Conservation (phyloP, 2,888 invertebrate species). For the Acleris literana region DNA sequence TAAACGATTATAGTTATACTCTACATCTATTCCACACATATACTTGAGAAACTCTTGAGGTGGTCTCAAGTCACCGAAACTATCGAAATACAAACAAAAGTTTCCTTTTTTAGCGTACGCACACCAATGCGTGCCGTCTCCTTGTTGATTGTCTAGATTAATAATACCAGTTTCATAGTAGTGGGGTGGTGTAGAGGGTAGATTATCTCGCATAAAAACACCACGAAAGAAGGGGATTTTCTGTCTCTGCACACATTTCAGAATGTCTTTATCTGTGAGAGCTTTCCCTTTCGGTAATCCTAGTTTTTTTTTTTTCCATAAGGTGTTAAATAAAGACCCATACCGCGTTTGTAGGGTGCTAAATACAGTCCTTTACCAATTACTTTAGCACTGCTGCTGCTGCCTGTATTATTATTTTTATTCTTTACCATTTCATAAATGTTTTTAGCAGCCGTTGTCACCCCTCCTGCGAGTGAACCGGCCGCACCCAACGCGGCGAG, state of each 20-base stretch:
- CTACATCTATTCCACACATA: background rate
- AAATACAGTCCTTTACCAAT: constrained; percentile 13
- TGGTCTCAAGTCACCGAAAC: constrained; percentile 21
- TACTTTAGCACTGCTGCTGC: background rate
- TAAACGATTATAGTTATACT: constrained; percentile 18
- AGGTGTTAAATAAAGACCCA: constrained; percentile 15
- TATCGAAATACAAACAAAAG: constrained; percentile 19
- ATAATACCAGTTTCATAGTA: constrained; percentile 18
- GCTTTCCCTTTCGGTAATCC: constrained; percentile 3
- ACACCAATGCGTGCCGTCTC: constrained; percentile 12
- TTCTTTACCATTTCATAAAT: constrained; percentile 16
- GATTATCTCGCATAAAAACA: constrained; percentile 21
- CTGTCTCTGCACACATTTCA: background rate
- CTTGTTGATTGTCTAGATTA: constrained; percentile 10
- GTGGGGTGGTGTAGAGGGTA: background rate
- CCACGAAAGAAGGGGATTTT: constrained; percentile 15
- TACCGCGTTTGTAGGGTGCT: constrained; percentile 9
- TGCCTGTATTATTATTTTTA: background rate
- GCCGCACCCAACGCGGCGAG: constrained; percentile 9
- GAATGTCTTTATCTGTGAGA: constrained; percentile 9
- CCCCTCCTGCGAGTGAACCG: constrained; percentile 8
- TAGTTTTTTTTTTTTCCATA: constrained; percentile 1
- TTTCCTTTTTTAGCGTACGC: constrained; percentile 16
- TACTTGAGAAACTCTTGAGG: constrained; percentile 14
- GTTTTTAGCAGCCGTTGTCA: constrained; percentile 17